A percentile compares a stretch with the other conserved stretches of the same genome.
These are phyloP conservation scores for Laothoe populi DNA, from an alignment of 2,888 invertebrate genomes.

Conservation along the genomic window DNA sequence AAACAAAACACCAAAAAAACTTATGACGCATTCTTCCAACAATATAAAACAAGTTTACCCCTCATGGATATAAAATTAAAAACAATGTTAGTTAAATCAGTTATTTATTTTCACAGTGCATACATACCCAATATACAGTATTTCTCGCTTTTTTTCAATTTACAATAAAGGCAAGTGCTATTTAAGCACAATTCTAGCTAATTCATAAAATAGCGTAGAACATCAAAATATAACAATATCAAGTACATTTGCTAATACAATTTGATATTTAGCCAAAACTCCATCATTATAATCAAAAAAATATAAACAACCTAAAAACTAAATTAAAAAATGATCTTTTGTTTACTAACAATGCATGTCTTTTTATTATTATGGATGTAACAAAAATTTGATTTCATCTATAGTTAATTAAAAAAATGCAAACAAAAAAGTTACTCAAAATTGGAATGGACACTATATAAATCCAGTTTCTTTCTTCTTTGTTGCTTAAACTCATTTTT, in stretches of 20 bases:
- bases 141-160: constrained; percentile 5
- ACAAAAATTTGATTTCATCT: constrained; percentile 2
- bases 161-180: constrained; percentile 17
- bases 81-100: constrained; percentile 14
- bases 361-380: not conserved
- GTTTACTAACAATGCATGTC: constrained; percentile 9
- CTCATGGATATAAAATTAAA: constrained; percentile 23
- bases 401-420: constrained; percentile 18
- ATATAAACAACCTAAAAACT: constrained; percentile 16
- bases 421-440: not conserved
- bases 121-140: not conserved
- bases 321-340: not conserved
- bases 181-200: constrained; percentile 4
- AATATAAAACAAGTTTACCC: not conserved
- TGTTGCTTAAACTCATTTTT: too few species aligned
- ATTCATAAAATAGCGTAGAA: constrained; percentile 18
- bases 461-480: too few species aligned
- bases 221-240: constrained; percentile 20
- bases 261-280: constrained; percentile 3
- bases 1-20: not conserved
- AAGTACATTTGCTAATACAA: constrained; percentile 7
- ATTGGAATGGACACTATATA: constrained; percentile 13
- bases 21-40: constrained; percentile 12
- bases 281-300: not conserved
- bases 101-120: constrained; percentile 3